Evolutionary conservation across 1,140 invertebrate species (phyloP), one percentile per base, ranked within the genome.

Genomic region (Bathynomus jamesi): DNA sequence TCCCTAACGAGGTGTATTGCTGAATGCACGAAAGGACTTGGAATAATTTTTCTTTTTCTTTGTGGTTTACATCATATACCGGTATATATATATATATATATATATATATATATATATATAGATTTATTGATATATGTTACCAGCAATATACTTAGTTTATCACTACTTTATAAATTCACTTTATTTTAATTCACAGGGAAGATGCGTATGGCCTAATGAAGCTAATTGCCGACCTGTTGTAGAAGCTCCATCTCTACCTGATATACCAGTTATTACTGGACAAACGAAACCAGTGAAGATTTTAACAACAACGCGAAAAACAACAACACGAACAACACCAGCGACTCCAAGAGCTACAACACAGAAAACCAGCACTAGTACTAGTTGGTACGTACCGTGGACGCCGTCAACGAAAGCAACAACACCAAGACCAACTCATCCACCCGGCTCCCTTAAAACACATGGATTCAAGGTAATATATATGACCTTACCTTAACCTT

Each of bases 391-490:
- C 5, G 40, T 65, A 11, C 13, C 2, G 7, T 13, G 11, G 29
- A 29, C n/a, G n/a, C 2, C 25, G 21, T 13, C 29, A 40, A 21
- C 40, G 25, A 21, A 46, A 11, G 5, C n/a, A 21, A 25, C 67
- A 3, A 25, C 67, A 21, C 31, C 67, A 61, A 24, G 31, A 60
- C 62, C 62, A 27, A 64, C 62, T 8, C 62, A n/a, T 29, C 62
- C 62, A 2, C 67, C 67, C 21, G 40, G 53, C 11, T 27, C 40
- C 0, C 17, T 28, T 1, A 53, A 69, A 27, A 46, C 40, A n/a
- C 29, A 46, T 10, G 67, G 67, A 4, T 69, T 46, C 25, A 69
- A 69, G 67, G 67, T 69, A 17, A 46, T n/a, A n/a, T n/a, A n/a
- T n/a, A n/a, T n/a, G n/a, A n/a, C n/a, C n/a, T n/a, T n/a, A n/a